These are phyloP conservation scores for Caenorhabditis sinica DNA, from an alignment of 2,888 invertebrate species.

Conservation along the genomic window DNA sequence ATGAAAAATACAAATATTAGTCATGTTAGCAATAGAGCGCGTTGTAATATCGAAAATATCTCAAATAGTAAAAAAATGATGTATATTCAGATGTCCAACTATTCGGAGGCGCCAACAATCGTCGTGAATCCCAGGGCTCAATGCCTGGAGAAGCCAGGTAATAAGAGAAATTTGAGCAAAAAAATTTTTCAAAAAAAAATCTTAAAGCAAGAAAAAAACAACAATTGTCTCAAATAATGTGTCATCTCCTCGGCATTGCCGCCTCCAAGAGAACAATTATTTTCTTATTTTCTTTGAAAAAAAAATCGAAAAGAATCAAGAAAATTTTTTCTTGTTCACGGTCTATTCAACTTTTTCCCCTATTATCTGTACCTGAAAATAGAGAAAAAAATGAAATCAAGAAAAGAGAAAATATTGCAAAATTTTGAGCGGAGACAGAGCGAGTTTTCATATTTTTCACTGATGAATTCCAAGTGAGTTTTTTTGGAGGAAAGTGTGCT, in stretches of 20 bases:
- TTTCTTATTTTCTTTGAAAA: not conserved
- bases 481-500: not conserved
- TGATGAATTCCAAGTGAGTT: constrained; percentile 61
- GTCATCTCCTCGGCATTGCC: not conserved
- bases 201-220: constrained; percentile 11
- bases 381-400: constrained; percentile 19
- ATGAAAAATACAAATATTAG: too few relatives aligned
- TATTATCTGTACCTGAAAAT: not conserved
- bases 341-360: not conserved
- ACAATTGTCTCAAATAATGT: constrained; percentile 21
- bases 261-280: constrained; percentile 6
- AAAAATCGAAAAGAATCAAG: not conserved
- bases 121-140: constrained; percentile 21
- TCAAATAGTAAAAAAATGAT: not conserved
- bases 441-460: constrained; percentile 66
- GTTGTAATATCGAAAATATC: too few relatives aligned
- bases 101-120: constrained; percentile 1
- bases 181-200: constrained; percentile 1
- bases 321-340: not conserved
- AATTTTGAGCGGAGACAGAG: constrained; percentile 58
- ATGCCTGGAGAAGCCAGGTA: constrained; percentile 20
- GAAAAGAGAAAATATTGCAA: constrained; percentile 26
- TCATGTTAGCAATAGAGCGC: too few relatives aligned
- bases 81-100: constrained; percentile 26
- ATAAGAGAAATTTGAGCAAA: not conserved